Evolutionary conservation across 2,888 invertebrate genomes (phyloP).

Genomic region (Lepidochrysops patricia): DNA sequence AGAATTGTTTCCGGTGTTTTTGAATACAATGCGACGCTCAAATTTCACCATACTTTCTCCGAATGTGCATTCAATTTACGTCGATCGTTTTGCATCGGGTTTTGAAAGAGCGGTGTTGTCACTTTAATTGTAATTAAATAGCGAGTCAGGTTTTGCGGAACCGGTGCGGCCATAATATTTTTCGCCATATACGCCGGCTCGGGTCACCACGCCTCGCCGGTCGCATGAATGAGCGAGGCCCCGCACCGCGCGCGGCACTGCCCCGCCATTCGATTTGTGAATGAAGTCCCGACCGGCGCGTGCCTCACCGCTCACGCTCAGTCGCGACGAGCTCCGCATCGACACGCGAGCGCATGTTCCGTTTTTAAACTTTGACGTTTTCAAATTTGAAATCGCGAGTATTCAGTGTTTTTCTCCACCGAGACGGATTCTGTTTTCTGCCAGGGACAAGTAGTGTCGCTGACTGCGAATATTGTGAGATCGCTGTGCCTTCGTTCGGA

Average conservation of each 20-base stretch:
- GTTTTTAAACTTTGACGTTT: conserved; percentile 47
- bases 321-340: conserved; percentile 60
- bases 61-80: conserved; percentile 36
- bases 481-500: neutral
- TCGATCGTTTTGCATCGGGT: conserved; percentile 29
- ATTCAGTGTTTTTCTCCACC: conserved; percentile 36
- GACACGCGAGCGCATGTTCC: conserved; percentile 56
- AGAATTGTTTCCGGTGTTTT: conserved; percentile 20
- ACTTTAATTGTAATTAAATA: conserved; percentile 22
- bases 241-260: conserved; percentile 34
- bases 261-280: conserved; percentile 66
- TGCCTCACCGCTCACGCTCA: conserved; percentile 62
- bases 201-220: conserved; percentile 32
- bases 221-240: conserved; percentile 58
- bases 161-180: conserved; percentile 28
- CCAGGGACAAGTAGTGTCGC: neutral
- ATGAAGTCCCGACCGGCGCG: conserved; percentile 69
- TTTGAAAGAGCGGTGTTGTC: conserved; percentile 27
- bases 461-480: neutral
- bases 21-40: conserved; percentile 29
- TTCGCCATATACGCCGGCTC: conserved; percentile 20
- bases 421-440: conserved; percentile 16
- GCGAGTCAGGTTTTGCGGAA: conserved; percentile 28
- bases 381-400: conserved; percentile 52
- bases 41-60: conserved; percentile 53